phyloP scores from a whole-genome alignment of 1,140 invertebrate species.

The Drosophila pruinosa region DNA sequence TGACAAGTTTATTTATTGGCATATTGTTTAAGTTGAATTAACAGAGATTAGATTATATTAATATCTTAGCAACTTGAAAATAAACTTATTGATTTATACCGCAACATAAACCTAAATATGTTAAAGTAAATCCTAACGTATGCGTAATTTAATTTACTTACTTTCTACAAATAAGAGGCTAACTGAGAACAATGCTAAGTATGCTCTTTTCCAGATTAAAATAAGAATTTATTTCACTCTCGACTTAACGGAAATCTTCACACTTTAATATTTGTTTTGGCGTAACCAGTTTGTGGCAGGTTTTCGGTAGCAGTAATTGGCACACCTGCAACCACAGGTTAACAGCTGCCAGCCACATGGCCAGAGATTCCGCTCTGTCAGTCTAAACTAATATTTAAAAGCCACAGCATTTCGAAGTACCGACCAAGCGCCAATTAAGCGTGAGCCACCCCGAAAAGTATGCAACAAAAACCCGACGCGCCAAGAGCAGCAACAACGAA shows the following conservation, averaged over 20 bases:
- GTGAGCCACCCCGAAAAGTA: slow-evolving; percentile 35
- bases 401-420: slow-evolving; percentile 50
- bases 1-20: no score
- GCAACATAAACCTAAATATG: no score
- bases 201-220: background rate
- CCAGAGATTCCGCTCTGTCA: slow-evolving; percentile 11
- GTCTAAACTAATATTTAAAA: slow-evolving; percentile 57
- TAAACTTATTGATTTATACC: no score
- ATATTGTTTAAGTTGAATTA: no score
- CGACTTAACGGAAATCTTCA: slow-evolving; percentile 3
- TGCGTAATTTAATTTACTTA: background rate
- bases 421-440: slow-evolving; percentile 65
- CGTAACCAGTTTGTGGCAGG: slow-evolving; percentile 11
- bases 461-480: slow-evolving; percentile 34
- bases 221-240: background rate
- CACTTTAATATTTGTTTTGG: slow-evolving; percentile 14
- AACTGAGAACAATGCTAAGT: background rate
- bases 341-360: slow-evolving; percentile 32
- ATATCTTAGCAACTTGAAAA: no score
- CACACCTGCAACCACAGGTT: slow-evolving; percentile 26
- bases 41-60: no score
- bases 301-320: slow-evolving; percentile 26
- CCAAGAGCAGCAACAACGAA: slow-evolving; percentile 36
- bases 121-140: no score
- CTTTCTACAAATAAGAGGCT: no score